Evolutionary conservation across 2,888 invertebrate genomes (phyloP).

Genomic region (Polydrusus pterygomalis): DNA sequence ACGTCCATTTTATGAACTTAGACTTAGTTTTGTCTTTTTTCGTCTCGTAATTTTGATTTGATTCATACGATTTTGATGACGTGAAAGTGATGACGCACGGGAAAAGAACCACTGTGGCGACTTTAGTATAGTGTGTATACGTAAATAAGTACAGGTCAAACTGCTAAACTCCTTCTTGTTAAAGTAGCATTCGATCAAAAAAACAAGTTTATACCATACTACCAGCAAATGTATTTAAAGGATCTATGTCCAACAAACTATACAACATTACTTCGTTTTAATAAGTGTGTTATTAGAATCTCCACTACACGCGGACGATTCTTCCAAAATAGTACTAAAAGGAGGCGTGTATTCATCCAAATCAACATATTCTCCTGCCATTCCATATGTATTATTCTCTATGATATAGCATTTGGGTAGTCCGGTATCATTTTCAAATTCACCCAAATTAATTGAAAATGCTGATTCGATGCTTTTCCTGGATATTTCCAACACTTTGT

Average conservation of each 20-base stretch:
- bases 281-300: conserved; percentile 16
- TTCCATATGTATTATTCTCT: conserved; percentile 20
- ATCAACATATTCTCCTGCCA: conserved; percentile 4
- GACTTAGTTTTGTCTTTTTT: no score
- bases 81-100: no score
- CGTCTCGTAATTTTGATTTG: no score
- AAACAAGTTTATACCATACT: no score
- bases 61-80: no score
- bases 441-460: conserved; percentile 39
- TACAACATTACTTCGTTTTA: conserved; percentile 2
- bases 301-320: conserved; percentile 32
- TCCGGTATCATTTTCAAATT: conserved; percentile 17
- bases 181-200: no score
- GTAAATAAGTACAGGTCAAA: no score
- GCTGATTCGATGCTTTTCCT: conserved; percentile 54
- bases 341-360: conserved; percentile 44
- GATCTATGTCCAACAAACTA: neutral
- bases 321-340: conserved; percentile 51
- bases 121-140: no score
- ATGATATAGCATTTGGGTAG: conserved; percentile 7
- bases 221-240: no score
- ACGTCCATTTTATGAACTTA: no score
- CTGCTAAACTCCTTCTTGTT: no score
- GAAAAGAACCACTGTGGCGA: no score
- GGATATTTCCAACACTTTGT: conserved; percentile 57